These are phyloP conservation scores for Tiaroga cobitis DNA, from an alignment of 2,797 vertebrate genomes.

Conservation along the genomic window DNA sequence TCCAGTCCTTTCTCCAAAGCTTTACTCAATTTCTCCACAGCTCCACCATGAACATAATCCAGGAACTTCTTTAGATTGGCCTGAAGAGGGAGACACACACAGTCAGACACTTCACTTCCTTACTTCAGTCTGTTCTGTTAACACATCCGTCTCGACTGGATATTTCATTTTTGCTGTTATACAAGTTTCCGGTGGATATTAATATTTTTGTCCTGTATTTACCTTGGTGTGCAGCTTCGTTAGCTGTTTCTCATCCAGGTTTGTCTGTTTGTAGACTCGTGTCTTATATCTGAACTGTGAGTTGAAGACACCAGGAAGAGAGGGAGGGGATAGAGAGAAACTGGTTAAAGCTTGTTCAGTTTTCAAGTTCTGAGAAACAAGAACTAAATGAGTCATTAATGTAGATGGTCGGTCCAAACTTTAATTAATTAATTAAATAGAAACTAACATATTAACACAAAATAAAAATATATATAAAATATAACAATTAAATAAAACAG, in stretches of 20 bases:
- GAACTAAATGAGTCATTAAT: background rate
- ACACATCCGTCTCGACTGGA: background rate
- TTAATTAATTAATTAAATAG: background rate
- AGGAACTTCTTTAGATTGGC: slow-evolving; percentile 91
- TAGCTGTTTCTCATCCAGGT: slow-evolving; percentile 91
- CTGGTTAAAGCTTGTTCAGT: background rate
- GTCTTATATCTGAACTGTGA: slow-evolving; percentile 94
- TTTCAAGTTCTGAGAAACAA: background rate
- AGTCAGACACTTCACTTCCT: slow-evolving; percentile 22
- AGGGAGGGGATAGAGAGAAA: background rate
- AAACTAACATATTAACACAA: background rate
- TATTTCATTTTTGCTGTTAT: background rate
- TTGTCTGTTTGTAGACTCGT: slow-evolving; percentile 93
- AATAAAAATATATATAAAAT: background rate
- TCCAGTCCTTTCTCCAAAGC: slow-evolving; percentile 92
- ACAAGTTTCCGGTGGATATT: background rate
- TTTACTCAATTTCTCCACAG: slow-evolving; percentile 86
- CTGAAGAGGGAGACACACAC: slow-evolving; percentile 67
- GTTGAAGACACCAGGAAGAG: background rate
- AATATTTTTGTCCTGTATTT: background rate
- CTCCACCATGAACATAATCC: slow-evolving; percentile 86
- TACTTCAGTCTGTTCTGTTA: background rate
- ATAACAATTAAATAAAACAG: background rate
- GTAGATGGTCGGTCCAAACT: background rate
- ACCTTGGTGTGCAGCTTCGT: slow-evolving; percentile 92